Evolutionary conservation across 2,113 vertebrate genomes (phyloP).

Genomic region (Morone chrysops): DNA sequence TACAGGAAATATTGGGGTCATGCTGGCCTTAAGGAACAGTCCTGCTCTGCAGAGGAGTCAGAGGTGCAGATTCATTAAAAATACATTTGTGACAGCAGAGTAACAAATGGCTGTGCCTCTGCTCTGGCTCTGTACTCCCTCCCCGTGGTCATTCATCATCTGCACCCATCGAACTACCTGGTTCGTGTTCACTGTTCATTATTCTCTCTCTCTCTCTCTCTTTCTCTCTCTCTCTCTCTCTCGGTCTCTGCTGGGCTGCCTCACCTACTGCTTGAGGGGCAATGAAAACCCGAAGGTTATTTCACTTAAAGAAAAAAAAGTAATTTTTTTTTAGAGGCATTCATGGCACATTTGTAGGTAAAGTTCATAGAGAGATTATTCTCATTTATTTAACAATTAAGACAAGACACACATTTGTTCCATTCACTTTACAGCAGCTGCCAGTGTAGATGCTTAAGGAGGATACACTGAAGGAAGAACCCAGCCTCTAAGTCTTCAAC

Average conservation of each 20-base stretch:
- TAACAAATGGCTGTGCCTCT: conserved; percentile 73
- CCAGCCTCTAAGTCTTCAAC: not conserved
- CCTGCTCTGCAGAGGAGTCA: conserved; percentile 71
- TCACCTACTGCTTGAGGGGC: conserved; percentile 16
- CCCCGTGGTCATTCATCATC: conserved; percentile 81
- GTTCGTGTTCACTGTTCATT: conserved; percentile 66
- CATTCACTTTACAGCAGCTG: conserved; percentile 3
- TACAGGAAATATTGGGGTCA: conserved; percentile 70
- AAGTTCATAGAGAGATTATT: conserved; percentile 12
- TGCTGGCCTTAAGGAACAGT: conserved; percentile 63
- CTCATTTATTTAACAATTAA: conserved; percentile 23
- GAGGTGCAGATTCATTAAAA: conserved; percentile 83
- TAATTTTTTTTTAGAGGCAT: not conserved
- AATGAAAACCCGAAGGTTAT: conserved; percentile 36
- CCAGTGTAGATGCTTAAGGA: not conserved
- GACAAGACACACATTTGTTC: not conserved
- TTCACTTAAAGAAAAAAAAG: conserved; percentile 16
- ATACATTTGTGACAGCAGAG: conserved; percentile 80
- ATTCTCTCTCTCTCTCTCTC: conserved; percentile 42
- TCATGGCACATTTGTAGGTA: conserved; percentile 10
- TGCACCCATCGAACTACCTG: conserved; percentile 59
- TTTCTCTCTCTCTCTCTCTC: not conserved
- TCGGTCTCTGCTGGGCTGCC: conserved; percentile 20
- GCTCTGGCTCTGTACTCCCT: conserved; percentile 65
- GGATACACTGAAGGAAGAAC: not conserved